Base-by-base conservation (phyloP, 2,888 invertebrate genomes). In the Pollenia labialis region DNA sequence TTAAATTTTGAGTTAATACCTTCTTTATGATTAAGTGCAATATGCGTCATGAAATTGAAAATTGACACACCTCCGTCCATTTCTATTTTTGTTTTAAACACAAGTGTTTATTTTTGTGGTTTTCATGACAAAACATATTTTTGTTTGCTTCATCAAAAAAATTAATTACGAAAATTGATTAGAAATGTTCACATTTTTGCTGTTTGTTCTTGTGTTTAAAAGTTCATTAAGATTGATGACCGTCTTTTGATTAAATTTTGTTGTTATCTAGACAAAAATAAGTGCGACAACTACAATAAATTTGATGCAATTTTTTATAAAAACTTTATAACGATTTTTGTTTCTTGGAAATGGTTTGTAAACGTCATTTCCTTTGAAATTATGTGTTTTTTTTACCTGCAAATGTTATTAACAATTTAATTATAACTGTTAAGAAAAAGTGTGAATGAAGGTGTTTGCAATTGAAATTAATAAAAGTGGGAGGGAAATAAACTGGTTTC, bases 11-110 rank as follows among this genome's bases (percentile, higher is more conserved):
- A 23, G 23, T 23, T 23, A 23, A 23, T 23, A 23, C 23, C 23
- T 3, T 23, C 23, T 23, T 23, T 23, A 23, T 23, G 23, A 23
- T 23, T 23, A 23, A 23, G 23, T 23, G 23, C 23, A 4, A 58
- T 32, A 54, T 71, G 23, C 54, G 54, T 71, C 71, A 71, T 46
- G 46, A 44, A 56, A 23, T 56, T n/a, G 3, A 56, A 66, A 44
- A 14, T 54, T 16, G 16, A 62, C 40, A 62, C 32, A 64, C 18
- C 44, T 64, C 16, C 44, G 64, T 64, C 44, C 44, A 62, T 16
- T 46, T 56, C n/a, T 42, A 44, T 72, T 9, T 40, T 32, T 23
- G 10, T 56, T 72, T 23, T 10, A 14, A 23, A 11, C 8, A 66
- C 18, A 68, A 40, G 32, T 68, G 40, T 52, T 52, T 16, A 11